A percentile compares a stretch with the other conserved stretches of the same genome.
These are phyloP conservation scores for Choristoneura rosaceana DNA, from an alignment of 2,888 invertebrate species.

Conservation along the genomic window DNA sequence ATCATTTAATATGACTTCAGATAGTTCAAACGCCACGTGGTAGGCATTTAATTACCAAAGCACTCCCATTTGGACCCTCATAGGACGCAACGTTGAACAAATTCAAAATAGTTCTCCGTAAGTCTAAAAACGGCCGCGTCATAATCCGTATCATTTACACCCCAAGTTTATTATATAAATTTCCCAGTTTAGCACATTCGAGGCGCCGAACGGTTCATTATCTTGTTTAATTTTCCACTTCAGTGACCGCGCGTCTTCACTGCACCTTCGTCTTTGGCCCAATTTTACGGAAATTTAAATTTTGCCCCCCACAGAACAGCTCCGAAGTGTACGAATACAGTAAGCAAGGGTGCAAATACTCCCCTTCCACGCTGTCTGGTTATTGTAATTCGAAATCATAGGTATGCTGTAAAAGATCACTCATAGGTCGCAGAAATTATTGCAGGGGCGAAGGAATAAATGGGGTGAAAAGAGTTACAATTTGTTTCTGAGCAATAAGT, in stretches of 20 bases:
- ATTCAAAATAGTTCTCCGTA: slow-evolving; percentile 10
- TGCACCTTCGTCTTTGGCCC: slow-evolving; percentile 48
- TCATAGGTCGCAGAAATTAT: slow-evolving; percentile 31
- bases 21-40: no score
- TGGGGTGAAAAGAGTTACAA: slow-evolving; percentile 17
- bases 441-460: slow-evolving; percentile 31
- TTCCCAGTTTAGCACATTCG: slow-evolving; percentile 70
- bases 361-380: slow-evolving; percentile 36
- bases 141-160: slow-evolving; percentile 42
- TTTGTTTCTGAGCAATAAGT: background rate
- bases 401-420: slow-evolving; percentile 39
- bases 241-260: slow-evolving; percentile 69
- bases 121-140: slow-evolving; percentile 30
- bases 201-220: slow-evolving; percentile 74
- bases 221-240: slow-evolving; percentile 84
- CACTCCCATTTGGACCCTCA: background rate
- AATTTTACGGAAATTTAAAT: slow-evolving; percentile 50
- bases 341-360: slow-evolving; percentile 56
- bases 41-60: background rate
- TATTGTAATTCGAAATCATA: slow-evolving; percentile 42
- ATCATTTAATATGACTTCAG: no score
- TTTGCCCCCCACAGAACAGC: slow-evolving; percentile 37
- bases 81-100: background rate
- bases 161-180: slow-evolving; percentile 62
- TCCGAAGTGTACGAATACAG: slow-evolving; percentile 21